These are phyloP conservation scores for Ceratosolen solmsi DNA, from an alignment of 1,140 invertebrate genomes.

Conservation along the genomic window DNA sequence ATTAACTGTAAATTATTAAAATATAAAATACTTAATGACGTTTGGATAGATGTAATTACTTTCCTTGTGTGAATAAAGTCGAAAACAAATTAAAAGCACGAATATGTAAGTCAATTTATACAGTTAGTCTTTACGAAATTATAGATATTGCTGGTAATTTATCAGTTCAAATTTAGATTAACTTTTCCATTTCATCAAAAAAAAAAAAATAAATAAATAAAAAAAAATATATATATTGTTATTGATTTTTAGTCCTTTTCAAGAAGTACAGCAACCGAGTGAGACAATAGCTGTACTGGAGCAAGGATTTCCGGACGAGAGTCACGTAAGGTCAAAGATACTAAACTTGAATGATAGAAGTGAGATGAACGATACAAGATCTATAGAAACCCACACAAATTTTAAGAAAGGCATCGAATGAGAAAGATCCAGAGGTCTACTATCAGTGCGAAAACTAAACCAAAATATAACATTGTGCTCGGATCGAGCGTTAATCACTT, in stretches of 20 bases:
- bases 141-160: too few species aligned
- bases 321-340: background rate
- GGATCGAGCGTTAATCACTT: background rate
- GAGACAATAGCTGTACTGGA: constrained; percentile 34
- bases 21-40: too few species aligned
- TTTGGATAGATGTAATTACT: too few species aligned
- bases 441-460: constrained; percentile 33
- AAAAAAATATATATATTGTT: too few species aligned
- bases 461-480: background rate
- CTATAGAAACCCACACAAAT: constrained; percentile 29
- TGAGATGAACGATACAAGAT: background rate
- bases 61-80: too few species aligned
- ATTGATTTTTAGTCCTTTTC: background rate
- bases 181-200: too few species aligned
- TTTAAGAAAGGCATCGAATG: constrained; percentile 50
- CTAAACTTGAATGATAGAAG: background rate
- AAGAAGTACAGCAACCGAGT: constrained; percentile 38
- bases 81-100: too few species aligned
- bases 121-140: too few species aligned
- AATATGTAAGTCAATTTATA: too few species aligned
- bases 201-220: too few species aligned
- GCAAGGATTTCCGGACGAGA: constrained; percentile 14
- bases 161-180: too few species aligned
- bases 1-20: too few species aligned
- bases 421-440: constrained; percentile 12